These are phyloP conservation scores for Tenthredo amoena DNA, from an alignment of 2,888 invertebrate species.

Conservation along the genomic window DNA sequence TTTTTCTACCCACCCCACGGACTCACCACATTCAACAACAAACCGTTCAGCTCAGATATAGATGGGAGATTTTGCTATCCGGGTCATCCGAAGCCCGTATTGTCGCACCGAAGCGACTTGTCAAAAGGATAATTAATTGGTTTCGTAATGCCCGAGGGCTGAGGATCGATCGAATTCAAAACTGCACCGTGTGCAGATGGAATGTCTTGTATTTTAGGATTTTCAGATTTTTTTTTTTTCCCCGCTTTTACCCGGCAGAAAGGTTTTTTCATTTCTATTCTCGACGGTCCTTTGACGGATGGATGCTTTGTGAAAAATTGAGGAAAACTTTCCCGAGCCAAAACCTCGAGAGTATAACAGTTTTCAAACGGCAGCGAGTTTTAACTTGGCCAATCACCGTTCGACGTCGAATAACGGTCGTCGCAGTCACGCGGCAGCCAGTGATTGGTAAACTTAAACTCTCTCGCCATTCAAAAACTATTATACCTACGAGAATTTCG, in stretches of 20 bases:
- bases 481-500: background rate
- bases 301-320: constrained; percentile 27
- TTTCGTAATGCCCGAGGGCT: background rate
- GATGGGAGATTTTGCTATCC: background rate
- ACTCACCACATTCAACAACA: constrained; percentile 7
- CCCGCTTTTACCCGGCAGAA: background rate
- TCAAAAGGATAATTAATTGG: constrained; percentile 40
- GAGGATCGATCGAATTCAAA: background rate
- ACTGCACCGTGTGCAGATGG: constrained; percentile 3
- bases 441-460: background rate
- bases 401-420: background rate
- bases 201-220: background rate
- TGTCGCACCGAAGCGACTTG: constrained; percentile 19
- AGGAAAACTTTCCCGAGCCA: constrained; percentile 4
- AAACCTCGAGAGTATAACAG: background rate
- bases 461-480: background rate
- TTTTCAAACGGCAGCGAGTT: constrained; percentile 10
- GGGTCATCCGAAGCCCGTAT: constrained; percentile 20
- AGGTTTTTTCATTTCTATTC: background rate
- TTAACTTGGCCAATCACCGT: background rate
- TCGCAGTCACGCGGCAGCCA: background rate
- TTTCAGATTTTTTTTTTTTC: background rate
- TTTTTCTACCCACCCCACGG: background rate
- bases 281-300: constrained; percentile 8
- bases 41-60: constrained; percentile 22